phyloP scores from a whole-genome alignment of 2,113 vertebrate genomes.

The Channa maculata region DNA sequence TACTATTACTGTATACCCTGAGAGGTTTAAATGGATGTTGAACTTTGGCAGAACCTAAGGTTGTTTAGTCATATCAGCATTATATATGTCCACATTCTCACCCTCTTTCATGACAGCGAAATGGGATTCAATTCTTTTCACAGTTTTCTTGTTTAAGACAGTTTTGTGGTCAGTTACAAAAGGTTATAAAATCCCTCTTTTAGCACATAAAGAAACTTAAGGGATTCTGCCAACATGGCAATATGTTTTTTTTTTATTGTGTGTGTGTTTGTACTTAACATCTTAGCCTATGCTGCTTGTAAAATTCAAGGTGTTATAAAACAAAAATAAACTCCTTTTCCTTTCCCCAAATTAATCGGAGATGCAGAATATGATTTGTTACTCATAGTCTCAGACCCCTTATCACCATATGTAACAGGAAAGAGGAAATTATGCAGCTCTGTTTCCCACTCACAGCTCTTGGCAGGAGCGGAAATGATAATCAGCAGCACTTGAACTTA shows the following conservation, averaged over 20 bases:
- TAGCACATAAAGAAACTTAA: slow-evolving; percentile 2
- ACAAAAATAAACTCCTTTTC: neutral
- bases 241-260: neutral
- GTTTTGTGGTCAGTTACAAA: neutral
- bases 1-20: neutral
- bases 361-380: neutral
- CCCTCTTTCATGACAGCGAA: neutral
- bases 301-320: neutral
- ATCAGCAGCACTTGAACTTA: slow-evolving; percentile 3
- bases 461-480: slow-evolving; percentile 1
- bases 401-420: slow-evolving; percentile 2
- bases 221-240: neutral
- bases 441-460: slow-evolving; percentile 6
- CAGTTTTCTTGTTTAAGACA: neutral
- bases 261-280: neutral
- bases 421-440: neutral
- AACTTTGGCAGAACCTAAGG: slow-evolving; percentile 8
- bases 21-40: neutral
- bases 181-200: neutral
- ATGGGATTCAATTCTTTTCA: neutral
- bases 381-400: neutral
- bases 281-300: neutral
- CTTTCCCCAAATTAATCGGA: neutral
- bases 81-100: neutral
- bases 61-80: neutral